These are phyloP conservation scores for Tringa solitaria DNA, from an alignment of 2,113 vertebrate genomes.

Conservation along the genomic window DNA sequence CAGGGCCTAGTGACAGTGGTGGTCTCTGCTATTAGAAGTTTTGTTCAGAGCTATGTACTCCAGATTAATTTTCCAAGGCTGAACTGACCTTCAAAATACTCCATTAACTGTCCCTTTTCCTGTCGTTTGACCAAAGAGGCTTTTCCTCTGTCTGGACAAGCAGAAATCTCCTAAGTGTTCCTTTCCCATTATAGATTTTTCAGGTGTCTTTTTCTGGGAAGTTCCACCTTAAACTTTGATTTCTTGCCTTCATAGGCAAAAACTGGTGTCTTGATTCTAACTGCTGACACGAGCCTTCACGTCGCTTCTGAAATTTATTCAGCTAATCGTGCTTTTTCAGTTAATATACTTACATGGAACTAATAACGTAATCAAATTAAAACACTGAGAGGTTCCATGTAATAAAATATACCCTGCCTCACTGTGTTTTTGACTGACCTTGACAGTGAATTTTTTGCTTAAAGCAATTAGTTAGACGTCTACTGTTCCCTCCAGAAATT, in stretches of 20 bases:
- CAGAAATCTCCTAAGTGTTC: background rate
- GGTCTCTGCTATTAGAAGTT: background rate
- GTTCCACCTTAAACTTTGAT: background rate
- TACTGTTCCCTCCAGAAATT: background rate
- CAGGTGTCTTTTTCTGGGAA: background rate
- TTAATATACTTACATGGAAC: constrained; percentile 54
- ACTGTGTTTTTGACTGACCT: constrained; percentile 12
- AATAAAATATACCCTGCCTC: constrained; percentile 15
- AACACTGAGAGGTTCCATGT: constrained; percentile 8
- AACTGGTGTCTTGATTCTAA: background rate
- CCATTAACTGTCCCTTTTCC: background rate
- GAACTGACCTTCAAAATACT: background rate
- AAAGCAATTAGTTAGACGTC: constrained; percentile 34
- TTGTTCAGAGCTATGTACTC: background rate
- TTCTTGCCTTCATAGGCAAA: background rate
- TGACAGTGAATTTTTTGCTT: background rate
- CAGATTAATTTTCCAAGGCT: background rate
- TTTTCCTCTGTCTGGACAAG: background rate
- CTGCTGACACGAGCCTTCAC: background rate
- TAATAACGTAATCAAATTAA: constrained; percentile 58
- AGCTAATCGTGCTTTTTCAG: constrained; percentile 13
- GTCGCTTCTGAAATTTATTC: constrained; percentile 14
- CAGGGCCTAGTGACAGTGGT: background rate
- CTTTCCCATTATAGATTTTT: background rate
- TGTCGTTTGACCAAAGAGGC: background rate